Conservation (phyloP, 2,888 invertebrate genomes). For the Dexiosoma caninum region DNA sequence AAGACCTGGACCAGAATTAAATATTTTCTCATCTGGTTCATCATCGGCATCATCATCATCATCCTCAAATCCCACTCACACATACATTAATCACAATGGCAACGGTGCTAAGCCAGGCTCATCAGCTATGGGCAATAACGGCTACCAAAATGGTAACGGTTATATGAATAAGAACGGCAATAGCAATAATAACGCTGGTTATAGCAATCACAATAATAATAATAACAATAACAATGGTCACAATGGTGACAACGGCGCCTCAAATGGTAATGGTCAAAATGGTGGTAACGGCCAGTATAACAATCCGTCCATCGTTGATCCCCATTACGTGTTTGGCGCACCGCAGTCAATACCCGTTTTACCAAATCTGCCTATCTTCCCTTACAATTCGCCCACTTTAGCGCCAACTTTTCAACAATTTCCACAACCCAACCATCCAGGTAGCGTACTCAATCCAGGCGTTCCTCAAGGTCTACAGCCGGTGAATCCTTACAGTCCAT, state of each 20-base stretch:
- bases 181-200: conserved; percentile 63
- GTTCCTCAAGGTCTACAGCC: conserved; percentile 75
- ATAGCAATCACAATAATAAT: conserved; percentile 61
- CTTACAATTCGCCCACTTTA: conserved; percentile 75
- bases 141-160: conserved; percentile 54
- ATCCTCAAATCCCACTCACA: conserved; percentile 75
- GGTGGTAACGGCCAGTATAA: conserved; percentile 59
- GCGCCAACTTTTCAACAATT: conserved; percentile 77
- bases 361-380: conserved; percentile 76
- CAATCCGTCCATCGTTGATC: conserved; percentile 78
- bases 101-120: conserved; percentile 60
- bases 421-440: conserved; percentile 78
- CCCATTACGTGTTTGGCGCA: conserved; percentile 77
- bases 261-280: conserved; percentile 65
- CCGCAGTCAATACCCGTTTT: conserved; percentile 75
- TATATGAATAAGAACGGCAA: conserved; percentile 63
- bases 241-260: conserved; percentile 55
- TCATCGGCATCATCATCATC: conserved; percentile 73
- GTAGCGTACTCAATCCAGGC: conserved; percentile 75
- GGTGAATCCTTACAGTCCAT: conserved; percentile 76
- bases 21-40: conserved; percentile 70
- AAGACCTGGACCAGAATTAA: conserved; percentile 76
- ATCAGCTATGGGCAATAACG: conserved; percentile 56
- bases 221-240: conserved; percentile 63
- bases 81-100: conserved; percentile 69